Evolutionary conservation across 2,888 invertebrate genomes (phyloP), one percentile per base, ranked within the genome.

Genomic region (Drosophila austrosaltans): DNA sequence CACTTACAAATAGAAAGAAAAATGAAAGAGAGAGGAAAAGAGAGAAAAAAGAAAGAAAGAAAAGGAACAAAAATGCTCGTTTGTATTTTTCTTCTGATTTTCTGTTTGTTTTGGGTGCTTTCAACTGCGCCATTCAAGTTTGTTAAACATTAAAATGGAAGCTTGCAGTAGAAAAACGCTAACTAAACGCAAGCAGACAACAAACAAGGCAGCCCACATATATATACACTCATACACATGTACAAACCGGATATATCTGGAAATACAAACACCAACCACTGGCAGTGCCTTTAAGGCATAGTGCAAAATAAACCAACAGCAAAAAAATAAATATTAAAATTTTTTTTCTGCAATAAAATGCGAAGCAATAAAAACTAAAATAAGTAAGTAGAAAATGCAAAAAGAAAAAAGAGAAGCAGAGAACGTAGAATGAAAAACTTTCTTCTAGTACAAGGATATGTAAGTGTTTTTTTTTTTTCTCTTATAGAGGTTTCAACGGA

Each of bases 261-360:
- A 48, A 48, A 48, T 48, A 59, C 58, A 61, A 42, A 59, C 54
- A 67, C 48, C 44, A n/a, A 56, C n/a, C 30, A 44, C 54, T 64
- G 54, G 65, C 58, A 25, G 25, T 63, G 64, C 72, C 75, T 48
- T 44, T 28, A 54, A 65, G 84, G 68, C 70, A 68, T 59, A 75
- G 75, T 71, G 67, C 64, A 85, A 79, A 85, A 78, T 60, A 80
- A 86, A 78, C 69, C 72, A 75, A 75, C 62, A 76, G 71, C 62
- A 74, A 70, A 72, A 86, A 83, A 88, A 82, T 73, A 87, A 87
- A 86, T 83, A 88, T 88, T 83, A 83, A 78, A 83, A 86, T 86
- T 81, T 57, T 28, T 57, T 57, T 56, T 80, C 66, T 78, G 78
- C 71, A 85, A 82, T 78, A 87, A 85, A 85, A 87, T 84, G 70